phyloP scores from a whole-genome alignment of 1,140 invertebrate genomes.

The Drosophila repleta region DNA sequence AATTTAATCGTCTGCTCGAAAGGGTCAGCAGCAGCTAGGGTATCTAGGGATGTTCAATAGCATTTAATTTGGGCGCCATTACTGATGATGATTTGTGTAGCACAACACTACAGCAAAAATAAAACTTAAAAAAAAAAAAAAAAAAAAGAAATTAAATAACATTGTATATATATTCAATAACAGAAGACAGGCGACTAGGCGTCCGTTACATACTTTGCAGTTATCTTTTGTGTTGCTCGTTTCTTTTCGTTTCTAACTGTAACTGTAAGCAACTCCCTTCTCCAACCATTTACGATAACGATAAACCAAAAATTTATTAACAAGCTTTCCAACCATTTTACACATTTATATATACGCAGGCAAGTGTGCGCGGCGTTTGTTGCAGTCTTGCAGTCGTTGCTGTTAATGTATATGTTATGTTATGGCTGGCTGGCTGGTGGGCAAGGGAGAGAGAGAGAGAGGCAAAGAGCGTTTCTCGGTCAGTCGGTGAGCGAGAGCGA shows the following conservation, averaged over 20 bases:
- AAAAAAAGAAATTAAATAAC: slow-evolving; percentile 37
- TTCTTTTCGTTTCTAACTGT: slow-evolving; percentile 65
- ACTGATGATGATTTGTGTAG: slow-evolving; percentile 35
- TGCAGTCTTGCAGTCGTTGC: slow-evolving; percentile 70
- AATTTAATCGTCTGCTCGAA: slow-evolving; percentile 19
- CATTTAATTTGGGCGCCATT: slow-evolving; percentile 46
- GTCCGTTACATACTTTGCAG: not conserved
- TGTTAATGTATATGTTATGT: slow-evolving; percentile 50
- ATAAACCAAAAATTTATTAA: slow-evolving; percentile 64
- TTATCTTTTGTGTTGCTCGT: slow-evolving; percentile 55
- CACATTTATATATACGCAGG: slow-evolving; percentile 80
- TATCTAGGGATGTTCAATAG: slow-evolving; percentile 37
- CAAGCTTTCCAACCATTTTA: slow-evolving; percentile 71
- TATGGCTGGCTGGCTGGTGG: slow-evolving; percentile 47
- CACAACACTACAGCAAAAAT: slow-evolving; percentile 19
- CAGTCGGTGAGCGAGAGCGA: slow-evolving; percentile 38
- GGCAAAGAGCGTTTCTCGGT: slow-evolving; percentile 25
- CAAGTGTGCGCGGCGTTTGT: slow-evolving; percentile 75
- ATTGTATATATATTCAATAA: slow-evolving; percentile 24
- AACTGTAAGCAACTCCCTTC: too few species aligned
- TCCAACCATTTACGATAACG: slow-evolving; percentile 24
- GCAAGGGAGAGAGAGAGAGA: slow-evolving; percentile 39
- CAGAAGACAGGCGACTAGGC: not conserved
- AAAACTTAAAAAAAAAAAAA: too few species aligned
- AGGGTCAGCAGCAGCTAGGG: slow-evolving; percentile 1